Percentiles rank a stretch among this genome's conserved stretches.
These are phyloP conservation scores for Somateria mollissima DNA, from an alignment of 2,797 vertebrate genomes.

Conservation along the genomic window DNA sequence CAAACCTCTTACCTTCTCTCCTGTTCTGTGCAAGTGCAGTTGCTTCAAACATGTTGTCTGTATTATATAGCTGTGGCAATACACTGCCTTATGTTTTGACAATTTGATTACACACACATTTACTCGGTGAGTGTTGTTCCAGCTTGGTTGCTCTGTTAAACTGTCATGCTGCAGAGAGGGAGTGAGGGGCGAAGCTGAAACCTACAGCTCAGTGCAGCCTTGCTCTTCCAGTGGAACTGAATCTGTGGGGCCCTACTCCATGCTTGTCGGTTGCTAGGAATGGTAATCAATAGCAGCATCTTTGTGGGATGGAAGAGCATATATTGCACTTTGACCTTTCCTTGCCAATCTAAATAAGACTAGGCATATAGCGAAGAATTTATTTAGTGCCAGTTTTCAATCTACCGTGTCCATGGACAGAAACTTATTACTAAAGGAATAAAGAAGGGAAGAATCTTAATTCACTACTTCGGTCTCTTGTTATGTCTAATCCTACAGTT, in stretches of 20 bases:
- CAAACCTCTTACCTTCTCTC: background rate
- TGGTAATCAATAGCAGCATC: background rate
- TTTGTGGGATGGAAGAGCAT: background rate
- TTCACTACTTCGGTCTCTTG: background rate
- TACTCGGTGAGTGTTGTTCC: background rate
- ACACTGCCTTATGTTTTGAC: background rate
- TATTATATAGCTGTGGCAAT: background rate
- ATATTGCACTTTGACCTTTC: background rate
- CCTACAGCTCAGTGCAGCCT: background rate
- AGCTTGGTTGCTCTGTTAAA: background rate
- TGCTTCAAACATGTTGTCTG: background rate
- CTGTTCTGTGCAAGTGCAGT: background rate
- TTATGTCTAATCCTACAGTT: background rate
- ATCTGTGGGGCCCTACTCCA: background rate
- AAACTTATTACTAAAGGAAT: background rate
- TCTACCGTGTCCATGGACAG: background rate
- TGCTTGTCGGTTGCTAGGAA: background rate
- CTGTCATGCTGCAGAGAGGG: background rate
- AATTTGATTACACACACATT: background rate
- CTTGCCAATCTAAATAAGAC: background rate
- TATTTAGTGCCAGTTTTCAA: background rate
- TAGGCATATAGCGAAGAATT: background rate
- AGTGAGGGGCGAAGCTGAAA: accelerated
- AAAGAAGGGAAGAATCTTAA: background rate
- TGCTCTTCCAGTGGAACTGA: background rate